Conservation (phyloP, 2,888 invertebrate species). For the Lysandra coridon region DNA sequence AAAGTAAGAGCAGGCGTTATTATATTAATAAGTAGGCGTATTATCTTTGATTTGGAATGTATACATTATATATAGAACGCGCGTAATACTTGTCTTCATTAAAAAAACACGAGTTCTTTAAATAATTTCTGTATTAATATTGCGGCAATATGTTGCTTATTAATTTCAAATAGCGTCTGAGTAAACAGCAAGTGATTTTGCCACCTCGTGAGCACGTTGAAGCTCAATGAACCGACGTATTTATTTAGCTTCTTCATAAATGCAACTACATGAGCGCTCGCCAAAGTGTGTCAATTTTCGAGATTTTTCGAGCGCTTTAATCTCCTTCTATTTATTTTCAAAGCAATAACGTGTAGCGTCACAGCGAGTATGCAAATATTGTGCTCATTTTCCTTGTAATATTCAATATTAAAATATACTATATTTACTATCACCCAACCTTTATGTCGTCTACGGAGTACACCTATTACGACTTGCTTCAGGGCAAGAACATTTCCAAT, state of each 20-base stretch:
- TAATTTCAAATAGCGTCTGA: slow-evolving; percentile 29
- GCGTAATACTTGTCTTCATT: background rate
- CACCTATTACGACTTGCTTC: background rate
- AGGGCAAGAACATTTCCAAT: background rate
- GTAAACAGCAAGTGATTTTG: slow-evolving; percentile 40
- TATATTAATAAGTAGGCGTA: background rate
- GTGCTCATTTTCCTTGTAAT: slow-evolving; percentile 14
- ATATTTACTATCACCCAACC: background rate
- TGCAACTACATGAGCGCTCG: slow-evolving; percentile 30
- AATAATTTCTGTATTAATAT: background rate
- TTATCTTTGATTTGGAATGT: too few relatives aligned
- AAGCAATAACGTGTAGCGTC: slow-evolving; percentile 14
- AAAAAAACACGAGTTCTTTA: background rate
- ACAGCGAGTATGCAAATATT: slow-evolving; percentile 14
- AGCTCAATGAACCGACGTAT: slow-evolving; percentile 51
- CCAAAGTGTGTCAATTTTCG: slow-evolving; percentile 25
- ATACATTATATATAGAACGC: background rate
- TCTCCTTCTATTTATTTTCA: slow-evolving; percentile 15
- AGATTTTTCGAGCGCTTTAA: slow-evolving; percentile 26
- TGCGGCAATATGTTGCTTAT: background rate
- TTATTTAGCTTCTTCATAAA: slow-evolving; percentile 31
- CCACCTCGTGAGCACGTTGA: slow-evolving; percentile 44
- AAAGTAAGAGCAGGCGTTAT: background rate
- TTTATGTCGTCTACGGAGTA: background rate
- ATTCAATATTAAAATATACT: slow-evolving; percentile 12